phyloP scores from a whole-genome alignment of 2,113 vertebrate genomes.

The Meles meles region DNA sequence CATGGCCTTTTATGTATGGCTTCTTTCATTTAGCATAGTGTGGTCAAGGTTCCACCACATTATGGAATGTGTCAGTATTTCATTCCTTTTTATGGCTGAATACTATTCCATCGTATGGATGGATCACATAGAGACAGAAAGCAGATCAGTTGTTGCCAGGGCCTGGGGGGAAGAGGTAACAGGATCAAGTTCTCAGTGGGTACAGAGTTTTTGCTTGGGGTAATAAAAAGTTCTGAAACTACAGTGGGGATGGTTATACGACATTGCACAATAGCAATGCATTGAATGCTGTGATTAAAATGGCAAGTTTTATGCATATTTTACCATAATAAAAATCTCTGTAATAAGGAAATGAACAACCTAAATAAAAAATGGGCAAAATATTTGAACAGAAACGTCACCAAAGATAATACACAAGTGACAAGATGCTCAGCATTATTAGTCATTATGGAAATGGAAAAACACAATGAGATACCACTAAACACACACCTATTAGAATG shows the following conservation, averaged over 20 bases:
- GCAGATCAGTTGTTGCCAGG: background rate
- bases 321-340: background rate
- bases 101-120: background rate
- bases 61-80: background rate
- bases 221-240: background rate
- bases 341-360: background rate
- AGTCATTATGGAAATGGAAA: background rate
- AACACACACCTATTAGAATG: background rate
- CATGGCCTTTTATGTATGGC: background rate
- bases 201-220: background rate
- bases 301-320: background rate
- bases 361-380: background rate
- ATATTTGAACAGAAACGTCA: background rate
- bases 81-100: background rate
- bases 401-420: background rate
- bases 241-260: fast-evolving
- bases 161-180: no score
- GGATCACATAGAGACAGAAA: background rate
- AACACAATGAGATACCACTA: background rate
- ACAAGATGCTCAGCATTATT: background rate
- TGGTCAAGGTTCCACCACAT: background rate
- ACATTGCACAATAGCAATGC: background rate
- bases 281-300: background rate
- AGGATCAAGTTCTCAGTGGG: background rate
- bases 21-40: background rate